Conservation (phyloP, 2,797 vertebrate genomes). For the Eurystomus glaucurus region DNA sequence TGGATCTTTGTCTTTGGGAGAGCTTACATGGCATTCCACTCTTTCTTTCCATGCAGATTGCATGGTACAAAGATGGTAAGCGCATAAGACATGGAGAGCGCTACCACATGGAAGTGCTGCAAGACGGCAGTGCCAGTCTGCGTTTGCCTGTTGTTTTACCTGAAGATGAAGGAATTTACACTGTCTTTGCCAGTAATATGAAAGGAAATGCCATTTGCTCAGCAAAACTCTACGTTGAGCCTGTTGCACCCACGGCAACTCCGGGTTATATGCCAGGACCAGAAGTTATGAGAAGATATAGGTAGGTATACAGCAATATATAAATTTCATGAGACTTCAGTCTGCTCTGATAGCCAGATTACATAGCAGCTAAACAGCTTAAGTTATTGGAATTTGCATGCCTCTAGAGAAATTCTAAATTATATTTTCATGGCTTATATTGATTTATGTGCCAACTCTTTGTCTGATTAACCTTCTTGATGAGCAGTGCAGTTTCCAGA, state of each 20-base stretch:
- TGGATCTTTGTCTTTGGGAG: background rate
- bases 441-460: background rate
- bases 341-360: background rate
- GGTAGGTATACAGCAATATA: conserved; percentile 78
- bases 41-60: conserved; percentile 85
- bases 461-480: background rate
- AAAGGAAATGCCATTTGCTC: conserved; percentile 96
- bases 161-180: conserved; percentile 98
- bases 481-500: background rate
- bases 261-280: conserved; percentile 91
- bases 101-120: conserved; percentile 92
- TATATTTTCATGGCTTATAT: background rate
- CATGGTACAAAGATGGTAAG: conserved; percentile 97
- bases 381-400: background rate
- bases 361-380: background rate
- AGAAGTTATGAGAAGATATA: conserved; percentile 91
- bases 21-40: background rate
- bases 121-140: conserved; percentile 93
- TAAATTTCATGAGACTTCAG: background rate
- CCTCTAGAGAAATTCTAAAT: background rate
- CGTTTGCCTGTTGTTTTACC: conserved; percentile 92
- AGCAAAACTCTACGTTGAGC: conserved; percentile 94
- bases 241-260: conserved; percentile 86
- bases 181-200: conserved; percentile 92
- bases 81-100: conserved; percentile 89